These are phyloP conservation scores for Trachelipus rathkii DNA, from an alignment of 1,140 invertebrate genomes.

Conservation along the genomic window DNA sequence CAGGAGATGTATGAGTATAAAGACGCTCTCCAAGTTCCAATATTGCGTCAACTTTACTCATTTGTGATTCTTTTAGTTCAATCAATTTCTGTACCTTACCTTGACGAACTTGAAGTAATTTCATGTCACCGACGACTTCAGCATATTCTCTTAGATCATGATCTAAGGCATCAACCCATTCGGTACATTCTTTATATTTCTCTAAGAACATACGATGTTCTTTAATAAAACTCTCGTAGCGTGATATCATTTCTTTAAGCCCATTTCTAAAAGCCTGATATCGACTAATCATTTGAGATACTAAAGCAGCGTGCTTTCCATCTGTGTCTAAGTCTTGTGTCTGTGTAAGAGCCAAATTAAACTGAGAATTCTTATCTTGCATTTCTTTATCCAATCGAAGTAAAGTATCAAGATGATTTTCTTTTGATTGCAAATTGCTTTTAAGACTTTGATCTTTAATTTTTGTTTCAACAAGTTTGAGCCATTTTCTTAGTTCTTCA, in stretches of 20 bases:
- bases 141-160: conserved; percentile 70
- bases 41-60: conserved; percentile 75
- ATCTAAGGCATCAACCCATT: conserved; percentile 72
- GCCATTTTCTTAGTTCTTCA: conserved; percentile 72
- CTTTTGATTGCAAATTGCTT: conserved; percentile 75
- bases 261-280: conserved; percentile 80
- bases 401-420: conserved; percentile 72
- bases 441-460: conserved; percentile 86
- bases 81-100: conserved; percentile 74
- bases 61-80: conserved; percentile 74
- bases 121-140: conserved; percentile 80
- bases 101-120: conserved; percentile 76
- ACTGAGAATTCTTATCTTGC: conserved; percentile 62
- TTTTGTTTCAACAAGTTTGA: conserved; percentile 74
- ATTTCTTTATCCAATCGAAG: conserved; percentile 71
- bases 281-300: conserved; percentile 72
- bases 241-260: conserved; percentile 58
- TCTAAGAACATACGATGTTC: conserved; percentile 80
- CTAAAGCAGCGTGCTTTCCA: conserved; percentile 66
- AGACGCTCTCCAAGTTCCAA: conserved; percentile 85
- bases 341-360: conserved; percentile 65
- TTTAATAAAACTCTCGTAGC: conserved; percentile 74
- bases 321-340: conserved; percentile 69
- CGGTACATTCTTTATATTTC: conserved; percentile 67
- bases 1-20: conserved; percentile 86